phyloP scores from a whole-genome alignment of 1,140 invertebrate species.

The Penaeus vannamei region DNA sequence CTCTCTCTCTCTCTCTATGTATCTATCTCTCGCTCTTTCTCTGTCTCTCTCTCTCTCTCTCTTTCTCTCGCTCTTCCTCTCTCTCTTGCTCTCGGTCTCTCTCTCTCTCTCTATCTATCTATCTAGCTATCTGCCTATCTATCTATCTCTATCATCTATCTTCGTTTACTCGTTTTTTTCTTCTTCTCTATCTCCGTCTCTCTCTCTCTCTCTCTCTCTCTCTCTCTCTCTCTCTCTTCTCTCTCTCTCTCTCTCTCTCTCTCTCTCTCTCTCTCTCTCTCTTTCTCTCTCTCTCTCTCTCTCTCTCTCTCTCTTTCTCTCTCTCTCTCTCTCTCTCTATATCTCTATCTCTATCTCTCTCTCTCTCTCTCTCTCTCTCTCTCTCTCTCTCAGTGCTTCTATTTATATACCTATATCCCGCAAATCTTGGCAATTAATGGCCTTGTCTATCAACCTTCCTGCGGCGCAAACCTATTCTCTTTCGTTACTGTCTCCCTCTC shows the following conservation, averaged over 20 bases:
- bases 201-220: constrained; percentile 41
- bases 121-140: constrained; percentile 30
- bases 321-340: neutral
- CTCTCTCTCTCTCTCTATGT: no score
- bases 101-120: neutral
- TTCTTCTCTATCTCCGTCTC: neutral
- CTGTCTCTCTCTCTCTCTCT: neutral
- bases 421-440: neutral
- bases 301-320: neutral
- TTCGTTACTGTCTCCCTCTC: neutral
- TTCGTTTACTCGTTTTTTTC: neutral
- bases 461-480: neutral
- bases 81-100: neutral
- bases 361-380: neutral
- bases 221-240: neutral
- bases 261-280: neutral
- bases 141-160: neutral
- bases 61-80: neutral
- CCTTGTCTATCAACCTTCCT: neutral
- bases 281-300: neutral
- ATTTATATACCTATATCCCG: neutral
- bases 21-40: no score
- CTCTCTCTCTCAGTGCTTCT: neutral
- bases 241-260: constrained; percentile 11
- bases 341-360: neutral